Conservation (phyloP, 2,113 vertebrate genomes). For the Vulpes vulpes region DNA sequence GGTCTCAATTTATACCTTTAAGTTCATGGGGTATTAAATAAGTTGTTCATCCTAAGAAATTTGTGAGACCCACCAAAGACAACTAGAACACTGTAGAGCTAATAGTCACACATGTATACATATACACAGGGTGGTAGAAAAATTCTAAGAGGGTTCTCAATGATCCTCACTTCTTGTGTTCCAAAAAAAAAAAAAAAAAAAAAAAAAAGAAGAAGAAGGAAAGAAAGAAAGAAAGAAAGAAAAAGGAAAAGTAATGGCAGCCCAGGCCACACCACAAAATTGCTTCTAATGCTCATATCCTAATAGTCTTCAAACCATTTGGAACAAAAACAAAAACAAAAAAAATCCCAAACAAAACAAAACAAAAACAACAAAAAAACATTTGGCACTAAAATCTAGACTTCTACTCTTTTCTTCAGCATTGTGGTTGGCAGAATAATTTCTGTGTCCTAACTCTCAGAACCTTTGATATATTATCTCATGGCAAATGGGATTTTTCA, state of each 20-base stretch:
- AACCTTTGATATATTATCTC: neutral
- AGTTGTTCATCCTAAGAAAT: neutral
- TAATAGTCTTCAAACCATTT: neutral
- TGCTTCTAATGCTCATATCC: neutral
- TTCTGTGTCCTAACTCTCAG: neutral
- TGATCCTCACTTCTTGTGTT: neutral
- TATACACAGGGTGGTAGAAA: neutral
- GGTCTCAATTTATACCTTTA: neutral
- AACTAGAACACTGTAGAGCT: neutral
- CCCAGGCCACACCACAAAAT: neutral
- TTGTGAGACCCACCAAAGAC: neutral
- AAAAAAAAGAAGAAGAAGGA: neutral
- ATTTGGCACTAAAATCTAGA: neutral
- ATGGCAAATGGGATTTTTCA: neutral
- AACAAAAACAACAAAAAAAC: neutral
- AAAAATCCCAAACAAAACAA: too few species aligned
- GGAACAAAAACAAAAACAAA: neutral
- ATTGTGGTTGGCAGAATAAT: neutral
- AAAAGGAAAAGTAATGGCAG: neutral
- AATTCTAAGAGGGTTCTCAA: neutral
- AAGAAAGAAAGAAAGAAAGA: neutral
- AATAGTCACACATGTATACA: rapidly evolving
- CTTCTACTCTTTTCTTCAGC: neutral
- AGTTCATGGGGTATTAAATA: neutral
- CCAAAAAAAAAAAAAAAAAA: neutral